Conservation (phyloP, 2,113 vertebrate genomes). For the Tautogolabrus adspersus region DNA sequence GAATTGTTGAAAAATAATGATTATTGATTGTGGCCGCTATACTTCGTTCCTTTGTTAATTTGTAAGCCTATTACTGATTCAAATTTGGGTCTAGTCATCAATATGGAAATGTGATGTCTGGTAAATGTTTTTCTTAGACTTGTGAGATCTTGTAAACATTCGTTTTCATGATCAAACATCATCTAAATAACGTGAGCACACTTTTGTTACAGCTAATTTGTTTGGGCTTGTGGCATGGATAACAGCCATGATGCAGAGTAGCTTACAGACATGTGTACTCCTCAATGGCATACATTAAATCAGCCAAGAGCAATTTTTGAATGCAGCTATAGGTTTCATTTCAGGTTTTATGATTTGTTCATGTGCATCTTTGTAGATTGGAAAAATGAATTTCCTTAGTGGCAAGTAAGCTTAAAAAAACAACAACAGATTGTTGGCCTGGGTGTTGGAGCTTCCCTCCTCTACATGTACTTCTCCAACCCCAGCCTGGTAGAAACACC, state of each 20-base stretch:
- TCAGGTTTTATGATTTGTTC: neutral
- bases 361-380: neutral
- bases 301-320: too few relatives aligned
- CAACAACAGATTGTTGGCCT: neutral
- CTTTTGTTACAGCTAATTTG: neutral
- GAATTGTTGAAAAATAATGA: too few relatives aligned
- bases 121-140: constrained; percentile 7
- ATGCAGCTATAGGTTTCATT: too few relatives aligned
- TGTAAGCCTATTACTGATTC: too few relatives aligned
- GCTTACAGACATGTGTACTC: neutral
- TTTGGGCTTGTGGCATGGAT: neutral
- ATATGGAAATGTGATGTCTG: neutral
- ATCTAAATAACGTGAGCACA: neutral
- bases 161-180: neutral
- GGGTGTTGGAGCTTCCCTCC: constrained; percentile 1
- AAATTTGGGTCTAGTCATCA: too few relatives aligned
- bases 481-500: neutral
- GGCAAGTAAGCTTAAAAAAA: neutral
- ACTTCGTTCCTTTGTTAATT: too few relatives aligned
- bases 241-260: neutral
- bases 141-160: neutral
- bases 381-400: too few relatives aligned
- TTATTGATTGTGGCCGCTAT: too few relatives aligned
- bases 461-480: neutral
- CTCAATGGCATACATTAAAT: neutral